phyloP scores from a whole-genome alignment of 2,797 vertebrate genomes.

The Falco concolor region DNA sequence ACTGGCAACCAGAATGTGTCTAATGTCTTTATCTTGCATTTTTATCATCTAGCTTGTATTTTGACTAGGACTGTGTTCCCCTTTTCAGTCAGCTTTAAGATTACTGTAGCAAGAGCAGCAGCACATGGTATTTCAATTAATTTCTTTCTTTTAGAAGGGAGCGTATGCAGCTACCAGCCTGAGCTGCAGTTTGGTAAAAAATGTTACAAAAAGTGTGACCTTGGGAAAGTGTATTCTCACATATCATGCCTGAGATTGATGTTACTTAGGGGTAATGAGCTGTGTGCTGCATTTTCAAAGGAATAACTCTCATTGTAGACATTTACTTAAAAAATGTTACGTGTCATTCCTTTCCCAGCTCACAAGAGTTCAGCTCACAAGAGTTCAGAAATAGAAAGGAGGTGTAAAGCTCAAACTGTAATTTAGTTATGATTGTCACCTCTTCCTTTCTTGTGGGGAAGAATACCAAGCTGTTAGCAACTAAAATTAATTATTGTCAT shows the following conservation, averaged over 20 bases:
- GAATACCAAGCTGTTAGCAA: neutral
- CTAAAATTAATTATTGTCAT: neutral
- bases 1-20: neutral
- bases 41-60: neutral
- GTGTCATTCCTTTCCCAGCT: neutral
- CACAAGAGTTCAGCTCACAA: neutral
- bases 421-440: neutral
- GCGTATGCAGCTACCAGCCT: neutral
- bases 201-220: neutral
- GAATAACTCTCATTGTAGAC: neutral
- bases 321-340: neutral
- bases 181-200: neutral
- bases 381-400: neutral
- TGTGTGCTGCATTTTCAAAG: conserved; percentile 13
- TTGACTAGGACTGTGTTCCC: neutral
- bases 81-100: conserved; percentile 17
- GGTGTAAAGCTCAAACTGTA: neutral
- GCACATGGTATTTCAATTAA: neutral
- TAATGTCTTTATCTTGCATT: neutral
- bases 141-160: neutral
- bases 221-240: neutral
- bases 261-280: neutral
- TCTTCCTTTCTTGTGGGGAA: neutral
- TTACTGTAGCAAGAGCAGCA: conserved; percentile 23
- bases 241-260: neutral